Evolutionary conservation across 1,140 invertebrate species (phyloP).

Genomic region (Bilobella aurantiaca): DNA sequence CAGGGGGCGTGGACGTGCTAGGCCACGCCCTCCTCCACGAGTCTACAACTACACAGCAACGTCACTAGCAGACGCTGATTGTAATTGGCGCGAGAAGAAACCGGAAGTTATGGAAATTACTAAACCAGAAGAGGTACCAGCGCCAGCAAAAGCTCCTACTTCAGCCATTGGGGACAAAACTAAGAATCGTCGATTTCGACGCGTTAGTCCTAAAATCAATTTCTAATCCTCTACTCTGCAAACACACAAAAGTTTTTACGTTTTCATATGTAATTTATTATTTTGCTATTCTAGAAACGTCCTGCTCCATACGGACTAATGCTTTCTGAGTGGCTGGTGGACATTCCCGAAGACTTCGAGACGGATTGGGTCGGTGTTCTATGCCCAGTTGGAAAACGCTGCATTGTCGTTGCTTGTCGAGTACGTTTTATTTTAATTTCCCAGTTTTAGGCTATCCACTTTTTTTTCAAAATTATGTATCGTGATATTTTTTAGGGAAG

Average conservation of each 20-base stretch:
- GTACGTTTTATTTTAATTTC: no score
- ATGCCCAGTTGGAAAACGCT: slow-evolving; percentile 69
- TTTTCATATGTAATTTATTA: background rate
- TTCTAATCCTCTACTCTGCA: no score
- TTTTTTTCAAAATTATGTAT: background rate
- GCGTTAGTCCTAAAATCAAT: no score
- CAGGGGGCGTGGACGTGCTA: no score
- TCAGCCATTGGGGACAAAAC: background rate
- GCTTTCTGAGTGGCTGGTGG: slow-evolving; percentile 84
- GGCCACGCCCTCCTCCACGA: background rate
- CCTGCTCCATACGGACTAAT: slow-evolving; percentile 41
- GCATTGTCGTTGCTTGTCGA: slow-evolving; percentile 60
- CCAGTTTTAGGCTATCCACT: no score
- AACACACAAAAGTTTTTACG: background rate
- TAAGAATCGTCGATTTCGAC: background rate
- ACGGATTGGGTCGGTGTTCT: slow-evolving; percentile 69
- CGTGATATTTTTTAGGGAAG: slow-evolving; percentile 45
- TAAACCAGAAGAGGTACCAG: background rate
- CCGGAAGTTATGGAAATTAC: no score
- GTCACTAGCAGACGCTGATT: no score
- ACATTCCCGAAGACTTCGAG: slow-evolving; percentile 65
- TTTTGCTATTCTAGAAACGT: slow-evolving; percentile 3
- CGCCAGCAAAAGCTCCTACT: background rate
- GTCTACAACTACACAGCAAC: no score
- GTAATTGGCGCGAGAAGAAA: background rate